Percentiles rank a stretch among this genome's conserved stretches.
Conservation (phyloP, 2,797 vertebrate species). For the Gambusia yucatana region DNA sequence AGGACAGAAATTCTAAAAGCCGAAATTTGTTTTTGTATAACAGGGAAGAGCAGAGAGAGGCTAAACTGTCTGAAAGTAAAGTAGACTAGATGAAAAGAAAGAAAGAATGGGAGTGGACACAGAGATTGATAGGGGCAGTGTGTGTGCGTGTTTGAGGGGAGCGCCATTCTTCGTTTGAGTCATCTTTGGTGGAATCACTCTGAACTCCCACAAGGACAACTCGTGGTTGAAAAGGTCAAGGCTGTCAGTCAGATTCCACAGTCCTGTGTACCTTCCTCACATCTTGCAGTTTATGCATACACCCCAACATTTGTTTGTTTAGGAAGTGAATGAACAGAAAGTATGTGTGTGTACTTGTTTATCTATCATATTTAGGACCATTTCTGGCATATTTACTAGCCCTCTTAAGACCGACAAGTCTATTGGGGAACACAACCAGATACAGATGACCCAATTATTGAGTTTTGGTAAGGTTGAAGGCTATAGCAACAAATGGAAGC, state of each 20-base stretch:
- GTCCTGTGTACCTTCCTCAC: conserved; percentile 24
- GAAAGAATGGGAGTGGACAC: conserved; percentile 15
- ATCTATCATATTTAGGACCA: too few species aligned
- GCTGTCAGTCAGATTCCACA: conserved; percentile 53
- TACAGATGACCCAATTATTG: too few species aligned
- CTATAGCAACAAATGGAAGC: neutral
- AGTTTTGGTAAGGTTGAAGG: neutral
- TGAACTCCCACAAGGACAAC: conserved; percentile 41
- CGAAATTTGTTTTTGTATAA: neutral
- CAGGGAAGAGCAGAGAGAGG: neutral
- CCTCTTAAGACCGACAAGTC: too few species aligned
- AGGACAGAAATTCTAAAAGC: neutral
- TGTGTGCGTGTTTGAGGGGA: too few species aligned
- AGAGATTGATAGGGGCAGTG: neutral
- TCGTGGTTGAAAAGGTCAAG: conserved; percentile 55
- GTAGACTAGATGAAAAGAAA: conserved; percentile 5
- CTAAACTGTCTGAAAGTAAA: conserved; percentile 9
- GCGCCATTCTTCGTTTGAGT: conserved; percentile 52
- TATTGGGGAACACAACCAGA: too few species aligned
- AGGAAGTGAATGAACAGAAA: conserved; percentile 2
- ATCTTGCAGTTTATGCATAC: conserved; percentile 1
- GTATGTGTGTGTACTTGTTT: neutral
- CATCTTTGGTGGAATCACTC: conserved; percentile 47
- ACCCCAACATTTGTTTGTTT: neutral
- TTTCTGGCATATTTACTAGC: too few species aligned